Evolutionary conservation across 2,113 vertebrate genomes (phyloP).

Genomic region (Eulemur macaco): DNA sequence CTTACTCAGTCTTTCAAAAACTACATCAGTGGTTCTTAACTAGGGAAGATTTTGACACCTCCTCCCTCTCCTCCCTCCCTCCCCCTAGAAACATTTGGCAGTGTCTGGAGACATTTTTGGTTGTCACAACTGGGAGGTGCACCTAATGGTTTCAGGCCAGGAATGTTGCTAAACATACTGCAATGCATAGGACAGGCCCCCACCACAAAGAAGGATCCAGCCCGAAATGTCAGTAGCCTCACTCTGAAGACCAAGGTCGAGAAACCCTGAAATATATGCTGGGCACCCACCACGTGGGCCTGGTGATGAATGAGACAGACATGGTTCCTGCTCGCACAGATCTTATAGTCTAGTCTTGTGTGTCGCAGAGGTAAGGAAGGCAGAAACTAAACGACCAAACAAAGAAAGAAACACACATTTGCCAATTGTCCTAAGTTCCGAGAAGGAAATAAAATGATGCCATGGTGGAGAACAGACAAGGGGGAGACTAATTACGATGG

Average conservation of each 20-base stretch:
- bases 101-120: not conserved
- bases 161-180: not conserved
- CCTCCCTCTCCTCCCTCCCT: not conserved
- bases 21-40: not conserved
- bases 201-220: not conserved
- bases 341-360: not conserved
- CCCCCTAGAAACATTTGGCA: not conserved
- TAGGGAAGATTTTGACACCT: not conserved
- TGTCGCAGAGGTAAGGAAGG: not conserved
- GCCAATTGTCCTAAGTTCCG: not conserved
- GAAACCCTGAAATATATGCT: not conserved
- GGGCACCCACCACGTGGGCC: not conserved
- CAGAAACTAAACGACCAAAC: not conserved
- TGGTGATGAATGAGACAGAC: not conserved
- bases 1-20: not conserved
- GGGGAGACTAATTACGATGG: not conserved
- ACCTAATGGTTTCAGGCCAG: not conserved
- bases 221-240: not conserved
- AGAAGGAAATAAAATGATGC: not conserved
- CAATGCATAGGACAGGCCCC: not conserved
- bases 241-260: not conserved
- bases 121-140: not conserved
- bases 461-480: not conserved
- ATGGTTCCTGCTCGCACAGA: no score
- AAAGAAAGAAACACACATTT: not conserved